A percentile compares a stretch with the other conserved stretches of the same genome.
phyloP scores from a whole-genome alignment of 2,113 vertebrate species.

The Polypterus bichir region DNA sequence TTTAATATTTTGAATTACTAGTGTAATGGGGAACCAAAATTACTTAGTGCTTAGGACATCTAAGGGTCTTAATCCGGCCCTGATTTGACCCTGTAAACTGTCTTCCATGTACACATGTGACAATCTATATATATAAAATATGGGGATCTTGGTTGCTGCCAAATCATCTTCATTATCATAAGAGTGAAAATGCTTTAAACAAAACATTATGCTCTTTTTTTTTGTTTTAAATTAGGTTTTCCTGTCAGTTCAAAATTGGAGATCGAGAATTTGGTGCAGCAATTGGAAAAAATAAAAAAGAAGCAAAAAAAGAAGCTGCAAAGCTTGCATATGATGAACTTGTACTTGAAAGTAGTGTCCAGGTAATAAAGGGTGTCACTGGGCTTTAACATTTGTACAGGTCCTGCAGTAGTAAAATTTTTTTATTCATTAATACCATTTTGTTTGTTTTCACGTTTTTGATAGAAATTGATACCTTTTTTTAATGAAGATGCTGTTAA shows the following conservation, averaged over 20 bases:
- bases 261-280: background rate
- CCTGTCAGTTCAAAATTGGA: background rate
- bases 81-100: no score
- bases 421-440: no score
- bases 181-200: background rate
- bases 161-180: background rate
- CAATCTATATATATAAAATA: background rate
- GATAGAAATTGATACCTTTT: no score
- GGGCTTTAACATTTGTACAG: no score
- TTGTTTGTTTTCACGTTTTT: no score
- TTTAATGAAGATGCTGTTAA: no score
- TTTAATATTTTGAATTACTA: no score
- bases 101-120: no score
- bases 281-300: background rate
- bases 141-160: background rate
- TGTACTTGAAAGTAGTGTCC: background rate
- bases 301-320: conserved; percentile 1
- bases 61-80: no score
- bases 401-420: no score
- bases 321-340: conserved; percentile 2
- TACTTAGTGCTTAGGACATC: no score
- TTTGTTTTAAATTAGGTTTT: background rate
- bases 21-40: no score
- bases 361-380: background rate
- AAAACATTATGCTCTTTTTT: background rate